A percentile compares a stretch with the other conserved stretches of the same genome.
Evolutionary conservation across 2,888 invertebrate genomes (phyloP).

Genomic region (Leucophora obtusa): DNA sequence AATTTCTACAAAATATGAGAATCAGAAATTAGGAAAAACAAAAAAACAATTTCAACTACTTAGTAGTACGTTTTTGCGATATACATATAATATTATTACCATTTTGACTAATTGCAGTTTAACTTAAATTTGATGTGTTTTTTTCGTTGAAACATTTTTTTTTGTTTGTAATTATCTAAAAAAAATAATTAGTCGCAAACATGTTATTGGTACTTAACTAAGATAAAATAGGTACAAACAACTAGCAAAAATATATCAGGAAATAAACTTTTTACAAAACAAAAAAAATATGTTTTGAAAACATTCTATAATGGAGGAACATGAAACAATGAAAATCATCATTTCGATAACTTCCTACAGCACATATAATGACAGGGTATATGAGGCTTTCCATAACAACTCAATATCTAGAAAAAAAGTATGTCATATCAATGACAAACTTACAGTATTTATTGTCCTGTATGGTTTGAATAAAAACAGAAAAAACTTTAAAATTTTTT

Average conservation of each 20-base stretch:
- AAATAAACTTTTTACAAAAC: not conserved
- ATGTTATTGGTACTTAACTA: not conserved
- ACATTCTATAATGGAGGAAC: too few species aligned
- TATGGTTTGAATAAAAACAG: too few species aligned
- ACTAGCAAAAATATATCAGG: not conserved
- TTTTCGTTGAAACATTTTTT: conserved; percentile 3
- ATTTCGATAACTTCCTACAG: too few species aligned
- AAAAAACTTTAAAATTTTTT: too few species aligned
- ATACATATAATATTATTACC: not conserved
- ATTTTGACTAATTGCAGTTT: conserved; percentile 26
- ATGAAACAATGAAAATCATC: too few species aligned
- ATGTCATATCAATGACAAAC: too few species aligned
- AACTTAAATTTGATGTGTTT: not conserved
- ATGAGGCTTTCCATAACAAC: too few species aligned
- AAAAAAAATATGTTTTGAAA: too few species aligned
- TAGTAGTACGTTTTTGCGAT: not conserved
- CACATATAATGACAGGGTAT: too few species aligned
- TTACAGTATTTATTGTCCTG: too few species aligned
- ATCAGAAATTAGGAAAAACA: not conserved
- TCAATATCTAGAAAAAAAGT: too few species aligned
- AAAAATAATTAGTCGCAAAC: not conserved
- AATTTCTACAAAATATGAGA: conserved; percentile 1
- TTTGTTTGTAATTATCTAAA: conserved; percentile 6
- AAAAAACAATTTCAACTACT: not conserved
- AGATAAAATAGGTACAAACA: not conserved